Base-by-base conservation (phyloP, 2,113 vertebrate species). In the Vidua macroura region DNA sequence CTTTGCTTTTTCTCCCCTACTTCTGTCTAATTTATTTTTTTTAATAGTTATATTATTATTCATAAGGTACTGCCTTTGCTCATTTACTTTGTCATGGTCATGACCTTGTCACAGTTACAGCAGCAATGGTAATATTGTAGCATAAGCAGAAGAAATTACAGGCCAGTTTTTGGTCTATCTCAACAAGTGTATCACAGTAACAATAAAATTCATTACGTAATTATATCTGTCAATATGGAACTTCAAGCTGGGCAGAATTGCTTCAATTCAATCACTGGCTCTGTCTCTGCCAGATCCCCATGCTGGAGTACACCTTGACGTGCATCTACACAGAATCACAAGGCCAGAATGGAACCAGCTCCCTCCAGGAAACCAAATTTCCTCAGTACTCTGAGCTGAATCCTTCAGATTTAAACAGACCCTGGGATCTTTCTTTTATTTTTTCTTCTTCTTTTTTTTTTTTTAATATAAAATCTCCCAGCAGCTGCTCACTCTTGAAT, bases 401-500 rank as follows among this genome's bases (percentile, higher is more conserved):
- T 4, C 9, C 43, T 49, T 58, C 33, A 66, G 8, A 43, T 20
- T 9, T 27, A 74, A 64, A 67, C 7, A 66, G 44, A 84, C 6
- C 16, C 6, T 53, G 18, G 44, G 11, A 86, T 77, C 35, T 13
- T 39, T 39, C 39, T 39, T 39, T 39, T 39, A 10, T 41, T 28
- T 30, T n/a, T n/a, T n/a, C n/a, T n/a, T n/a, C n/a, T n/a, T n/a
- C n/a, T n/a, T n/a, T n/a, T n/a, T 33, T 59, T 94, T 91, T 69
- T 75, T 3, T 15, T 76, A 76, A 22, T 56, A 59, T 74, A 72
- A 93, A 89, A 63, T 88, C 66, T 56, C 22, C 39, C 39, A 20
- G 69, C 83, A 97, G 76, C 92, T 97, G 83, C 35, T 91, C 31
- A 88, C 31, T 88, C 90, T 83, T 91, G 67, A 94, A 62, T 35